Evolutionary conservation across 2,797 vertebrate species (phyloP).

Genomic region (Steatocranus sp.): DNA sequence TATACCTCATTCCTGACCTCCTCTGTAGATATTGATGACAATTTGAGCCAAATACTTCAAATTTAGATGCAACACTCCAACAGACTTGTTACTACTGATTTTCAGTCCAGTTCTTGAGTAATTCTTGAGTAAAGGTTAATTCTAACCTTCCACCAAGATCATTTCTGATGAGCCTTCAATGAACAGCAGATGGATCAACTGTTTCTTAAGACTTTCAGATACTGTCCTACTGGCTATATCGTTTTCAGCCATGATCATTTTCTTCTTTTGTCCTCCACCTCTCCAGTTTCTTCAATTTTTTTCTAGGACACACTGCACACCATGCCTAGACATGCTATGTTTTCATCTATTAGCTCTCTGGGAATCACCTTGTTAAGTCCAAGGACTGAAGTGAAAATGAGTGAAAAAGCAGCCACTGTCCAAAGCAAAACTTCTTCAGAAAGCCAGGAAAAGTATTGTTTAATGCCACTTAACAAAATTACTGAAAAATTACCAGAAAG

Average conservation of each 20-base stretch:
- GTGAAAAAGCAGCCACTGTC: not conserved
- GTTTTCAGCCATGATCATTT: not conserved
- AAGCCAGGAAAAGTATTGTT: not conserved
- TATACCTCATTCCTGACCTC: not conserved
- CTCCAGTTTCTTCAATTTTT: not conserved
- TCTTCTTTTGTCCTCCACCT: not conserved
- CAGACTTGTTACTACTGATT: not conserved
- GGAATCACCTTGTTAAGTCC: not conserved
- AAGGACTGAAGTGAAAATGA: not conserved
- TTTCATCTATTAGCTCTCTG: not conserved
- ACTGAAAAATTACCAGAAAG: not conserved
- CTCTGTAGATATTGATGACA: not conserved
- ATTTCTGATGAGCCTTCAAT: not conserved
- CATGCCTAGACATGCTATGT: not conserved
- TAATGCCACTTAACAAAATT: not conserved
- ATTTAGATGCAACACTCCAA: not conserved
- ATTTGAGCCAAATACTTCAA: not conserved
- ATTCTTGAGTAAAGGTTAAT: not conserved
- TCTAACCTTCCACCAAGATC: not conserved
- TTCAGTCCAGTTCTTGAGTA: not conserved
- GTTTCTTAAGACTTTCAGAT: not conserved
- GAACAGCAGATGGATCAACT: not conserved
- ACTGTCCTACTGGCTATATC: not conserved
- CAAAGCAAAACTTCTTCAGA: not conserved
- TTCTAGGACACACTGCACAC: not conserved